phyloP scores from a whole-genome alignment of 2,888 invertebrate genomes.

The Machimus rusticus region DNA sequence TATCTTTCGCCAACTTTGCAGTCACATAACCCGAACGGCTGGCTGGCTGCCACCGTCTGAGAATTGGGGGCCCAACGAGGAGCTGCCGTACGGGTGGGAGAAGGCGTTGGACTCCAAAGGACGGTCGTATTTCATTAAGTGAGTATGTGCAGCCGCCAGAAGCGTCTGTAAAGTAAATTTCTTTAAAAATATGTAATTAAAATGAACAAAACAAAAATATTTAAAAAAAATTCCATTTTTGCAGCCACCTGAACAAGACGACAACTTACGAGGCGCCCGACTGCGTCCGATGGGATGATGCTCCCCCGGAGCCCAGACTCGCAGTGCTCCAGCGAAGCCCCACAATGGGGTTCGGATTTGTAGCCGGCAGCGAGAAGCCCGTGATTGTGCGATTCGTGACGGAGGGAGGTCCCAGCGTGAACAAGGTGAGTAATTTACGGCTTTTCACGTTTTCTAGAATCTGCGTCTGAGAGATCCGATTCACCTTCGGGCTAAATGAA shows the following conservation, averaged over 20 bases:
- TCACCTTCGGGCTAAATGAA: neutral
- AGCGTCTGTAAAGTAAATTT: neutral
- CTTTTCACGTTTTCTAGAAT: neutral
- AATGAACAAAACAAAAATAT: neutral
- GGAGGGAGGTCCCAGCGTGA: constrained; percentile 90
- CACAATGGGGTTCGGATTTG: constrained; percentile 90
- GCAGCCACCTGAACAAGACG: constrained; percentile 83
- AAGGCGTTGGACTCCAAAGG: constrained; percentile 82
- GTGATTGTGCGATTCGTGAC: constrained; percentile 90
- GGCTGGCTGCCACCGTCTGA: constrained; percentile 91
- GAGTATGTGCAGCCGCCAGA: constrained; percentile 56
- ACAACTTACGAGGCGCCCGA: constrained; percentile 89
- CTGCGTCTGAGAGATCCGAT: neutral
- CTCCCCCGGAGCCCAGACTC: constrained; percentile 80
- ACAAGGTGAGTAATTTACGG: constrained; percentile 67
- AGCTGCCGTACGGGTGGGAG: constrained; percentile 92
- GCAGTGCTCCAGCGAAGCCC: constrained; percentile 78
- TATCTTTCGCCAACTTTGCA: constrained; percentile 62
- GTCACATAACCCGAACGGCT: constrained; percentile 82
- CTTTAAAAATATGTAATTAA: constrained; percentile 28
- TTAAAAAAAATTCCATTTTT: neutral
- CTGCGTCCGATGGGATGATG: constrained; percentile 69
- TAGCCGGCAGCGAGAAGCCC: constrained; percentile 93
- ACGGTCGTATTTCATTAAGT: constrained; percentile 83
- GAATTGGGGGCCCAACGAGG: constrained; percentile 73